Evolutionary conservation across 1,140 invertebrate genomes (phyloP).

Genomic region (Drosophila navojoa): DNA sequence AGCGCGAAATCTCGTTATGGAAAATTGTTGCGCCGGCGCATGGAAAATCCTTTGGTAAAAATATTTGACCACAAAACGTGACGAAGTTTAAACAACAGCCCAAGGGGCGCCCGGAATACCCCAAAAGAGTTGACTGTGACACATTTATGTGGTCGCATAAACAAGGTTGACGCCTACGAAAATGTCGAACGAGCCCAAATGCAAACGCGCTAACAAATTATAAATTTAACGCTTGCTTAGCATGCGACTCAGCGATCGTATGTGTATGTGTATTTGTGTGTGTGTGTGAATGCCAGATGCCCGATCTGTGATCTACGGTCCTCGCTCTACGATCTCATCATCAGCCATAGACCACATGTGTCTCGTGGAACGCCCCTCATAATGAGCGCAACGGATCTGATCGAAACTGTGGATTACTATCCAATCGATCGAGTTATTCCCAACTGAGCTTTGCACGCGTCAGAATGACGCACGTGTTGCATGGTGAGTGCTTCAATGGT

Average conservation of each 20-base stretch:
- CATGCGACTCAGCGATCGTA: not conserved
- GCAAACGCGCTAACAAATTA: constrained; percentile 34
- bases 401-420: constrained; percentile 30
- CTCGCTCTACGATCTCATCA: constrained; percentile 44
- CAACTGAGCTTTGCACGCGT: constrained; percentile 25
- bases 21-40: constrained; percentile 67
- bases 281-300: constrained; percentile 48
- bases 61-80: constrained; percentile 75
- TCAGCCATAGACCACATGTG: constrained; percentile 60
- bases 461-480: constrained; percentile 13
- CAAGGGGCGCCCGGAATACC: constrained; percentile 53
- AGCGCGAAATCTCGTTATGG: constrained; percentile 30
- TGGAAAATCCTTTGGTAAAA: constrained; percentile 70
- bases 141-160: constrained; percentile 72
- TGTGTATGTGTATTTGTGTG: not conserved
- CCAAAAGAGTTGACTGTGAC: constrained; percentile 74
- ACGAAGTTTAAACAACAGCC: constrained; percentile 67
- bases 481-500: constrained; percentile 25
- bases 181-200: constrained; percentile 4
- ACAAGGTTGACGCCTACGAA: constrained; percentile 73
- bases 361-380: constrained; percentile 67
- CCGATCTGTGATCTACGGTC: constrained; percentile 18
- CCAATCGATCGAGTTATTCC: constrained; percentile 23
- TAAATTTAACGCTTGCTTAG: constrained; percentile 68
- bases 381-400: constrained; percentile 58